phyloP scores from a whole-genome alignment of 2,113 vertebrate genomes.

The Polyodon spathula region DNA sequence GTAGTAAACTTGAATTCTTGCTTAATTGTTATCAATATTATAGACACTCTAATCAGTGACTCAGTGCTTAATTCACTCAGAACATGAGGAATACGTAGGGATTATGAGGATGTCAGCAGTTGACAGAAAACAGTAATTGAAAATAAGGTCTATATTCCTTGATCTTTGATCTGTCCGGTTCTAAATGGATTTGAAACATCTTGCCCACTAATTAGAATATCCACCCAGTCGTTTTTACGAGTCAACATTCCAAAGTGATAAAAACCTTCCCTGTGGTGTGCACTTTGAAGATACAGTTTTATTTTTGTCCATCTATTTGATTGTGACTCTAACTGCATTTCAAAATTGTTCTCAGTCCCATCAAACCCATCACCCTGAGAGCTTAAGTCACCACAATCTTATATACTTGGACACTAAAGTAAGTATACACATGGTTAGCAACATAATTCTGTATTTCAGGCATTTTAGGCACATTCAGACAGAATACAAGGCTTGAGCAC shows the following conservation, averaged over 20 bases:
- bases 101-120: too few species aligned
- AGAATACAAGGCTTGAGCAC: conserved; percentile 16
- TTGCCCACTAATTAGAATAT: conserved; percentile 61
- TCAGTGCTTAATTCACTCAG: too few species aligned
- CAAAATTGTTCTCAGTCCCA: conserved; percentile 40
- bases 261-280: conserved; percentile 39
- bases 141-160: conserved; percentile 34
- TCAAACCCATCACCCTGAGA: conserved; percentile 40
- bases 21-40: too few species aligned
- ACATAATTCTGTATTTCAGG: conserved; percentile 10
- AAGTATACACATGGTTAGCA: conserved; percentile 6
- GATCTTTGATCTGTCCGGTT: conserved; percentile 50
- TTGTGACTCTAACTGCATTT: neutral
- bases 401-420: neutral
- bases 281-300: conserved; percentile 44
- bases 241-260: conserved; percentile 47
- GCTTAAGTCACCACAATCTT: conserved; percentile 2
- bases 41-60: too few species aligned
- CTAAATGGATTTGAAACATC: conserved; percentile 53
- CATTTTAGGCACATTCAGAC: too few species aligned
- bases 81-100: too few species aligned
- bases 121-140: neutral
- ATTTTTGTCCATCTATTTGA: neutral
- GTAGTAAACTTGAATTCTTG: too few species aligned
- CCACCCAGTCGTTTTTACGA: conserved; percentile 50